Percentiles rank a stretch among this genome's conserved stretches.
phyloP scores from a whole-genome alignment of 2,888 invertebrate species.

The Spialia ferax region DNA sequence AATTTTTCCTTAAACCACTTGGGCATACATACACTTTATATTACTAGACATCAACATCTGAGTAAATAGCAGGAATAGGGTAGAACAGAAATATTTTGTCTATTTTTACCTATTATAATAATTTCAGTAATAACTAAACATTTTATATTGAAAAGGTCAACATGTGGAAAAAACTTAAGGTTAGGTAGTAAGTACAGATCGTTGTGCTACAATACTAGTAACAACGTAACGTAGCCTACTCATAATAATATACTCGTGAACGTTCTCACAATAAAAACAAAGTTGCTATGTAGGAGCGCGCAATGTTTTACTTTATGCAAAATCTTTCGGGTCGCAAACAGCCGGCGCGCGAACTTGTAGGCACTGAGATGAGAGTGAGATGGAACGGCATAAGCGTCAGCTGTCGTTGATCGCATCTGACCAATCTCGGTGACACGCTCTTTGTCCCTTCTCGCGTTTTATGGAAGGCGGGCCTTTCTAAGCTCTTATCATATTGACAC shows the following conservation, averaged over 20 bases:
- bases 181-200: no score
- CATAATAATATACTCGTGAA: constrained; percentile 12
- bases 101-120: no score
- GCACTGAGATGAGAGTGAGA: constrained; percentile 52
- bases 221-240: not conserved
- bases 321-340: constrained; percentile 47
- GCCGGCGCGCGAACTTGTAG: constrained; percentile 52
- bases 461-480: constrained; percentile 65
- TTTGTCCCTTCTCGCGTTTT: constrained; percentile 74
- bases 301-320: constrained; percentile 39
- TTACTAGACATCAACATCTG: no score
- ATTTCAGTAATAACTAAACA: no score
- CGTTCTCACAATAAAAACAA: constrained; percentile 24
- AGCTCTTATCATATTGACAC: constrained; percentile 80
- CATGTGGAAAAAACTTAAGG: not conserved
- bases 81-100: no score
- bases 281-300: constrained; percentile 29
- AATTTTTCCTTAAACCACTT: no score
- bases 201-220: not conserved
- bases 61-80: no score
- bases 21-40: no score
- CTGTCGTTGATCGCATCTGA: constrained; percentile 66
- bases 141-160: no score
- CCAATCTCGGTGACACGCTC: constrained; percentile 63
- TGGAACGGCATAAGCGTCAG: constrained; percentile 52